Base-by-base conservation (phyloP, 2,888 invertebrate species). In the Yponomeuta plumbellus region DNA sequence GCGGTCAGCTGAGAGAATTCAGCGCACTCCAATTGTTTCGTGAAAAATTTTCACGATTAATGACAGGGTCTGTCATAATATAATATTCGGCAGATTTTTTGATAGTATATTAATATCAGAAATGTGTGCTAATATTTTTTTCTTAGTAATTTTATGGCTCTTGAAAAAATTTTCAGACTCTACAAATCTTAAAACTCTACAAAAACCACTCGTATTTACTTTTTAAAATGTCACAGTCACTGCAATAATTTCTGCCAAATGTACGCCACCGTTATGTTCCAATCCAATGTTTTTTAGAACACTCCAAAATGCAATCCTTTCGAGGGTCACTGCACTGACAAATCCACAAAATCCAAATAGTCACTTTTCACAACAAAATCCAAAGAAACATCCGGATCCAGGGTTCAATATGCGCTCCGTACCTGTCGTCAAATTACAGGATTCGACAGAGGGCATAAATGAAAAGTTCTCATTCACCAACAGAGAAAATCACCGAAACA, bases 361-460 rank as follows among this genome's bases (percentile, higher is more conserved):
- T 86, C 87, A 87, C 88, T 84, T 76, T 75, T 76, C 86, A 88
- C 90, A 81, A 81, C 81, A 81, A 78, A 52, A 52, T 52, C 81
- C 78, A 83, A 79, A 69, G 69, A 76, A 80, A 74, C 80, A 87
- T 88, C 86, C 86, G 86, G 86, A 89, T 90, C 88, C 90, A 85
- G 80, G 78, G 80, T 75, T 72, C 75, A 78, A 79, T 77, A 80
- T 81, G 64, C 66, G 52, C 67, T 70, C 77, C 76, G 84, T 92
- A 92, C 91, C 92, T 93, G 91, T 93, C 94, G 92, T 94, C 93
- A 92, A 93, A 93, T 92, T 93, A 93, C 93, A 93, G 92, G 92
- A 92, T 93, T 92, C 92, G 92, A 92, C 88, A 90, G 91, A 87
- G 85, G 83, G 89, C 91, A 91, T 91, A 89, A 90, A 88, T 83